Evolutionary conservation across 2,113 vertebrate species (phyloP).

Genomic region (Pampusana beccarii): DNA sequence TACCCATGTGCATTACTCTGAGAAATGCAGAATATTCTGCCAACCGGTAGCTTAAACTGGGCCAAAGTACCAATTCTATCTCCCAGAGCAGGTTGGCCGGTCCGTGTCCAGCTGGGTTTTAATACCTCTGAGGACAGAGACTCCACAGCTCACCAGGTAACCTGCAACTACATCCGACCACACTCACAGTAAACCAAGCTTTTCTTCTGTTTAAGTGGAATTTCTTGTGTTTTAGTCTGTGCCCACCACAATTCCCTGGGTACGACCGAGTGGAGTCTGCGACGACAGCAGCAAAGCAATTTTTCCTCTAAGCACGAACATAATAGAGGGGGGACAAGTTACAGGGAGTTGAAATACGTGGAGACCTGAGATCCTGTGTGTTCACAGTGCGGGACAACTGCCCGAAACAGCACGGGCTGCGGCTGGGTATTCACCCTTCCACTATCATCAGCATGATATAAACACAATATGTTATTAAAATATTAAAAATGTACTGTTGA

Average conservation of each 20-base stretch:
- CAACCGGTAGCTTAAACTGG: not conserved
- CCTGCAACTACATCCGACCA: not conserved
- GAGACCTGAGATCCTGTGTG: not conserved
- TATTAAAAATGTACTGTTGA: not conserved
- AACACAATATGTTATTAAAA: not conserved
- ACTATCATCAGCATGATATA: rapidly evolving
- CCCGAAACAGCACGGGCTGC: not conserved
- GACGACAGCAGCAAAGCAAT: not conserved
- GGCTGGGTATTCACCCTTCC: not conserved
- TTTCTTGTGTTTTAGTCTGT: not conserved
- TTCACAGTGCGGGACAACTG: not conserved
- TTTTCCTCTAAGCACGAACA: not conserved
- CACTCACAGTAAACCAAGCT: rapidly evolving
- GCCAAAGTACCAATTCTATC: not conserved
- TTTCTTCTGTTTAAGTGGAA: not conserved
- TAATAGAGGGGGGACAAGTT: rapidly evolving
- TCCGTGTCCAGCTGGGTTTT: rapidly evolving
- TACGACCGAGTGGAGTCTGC: not conserved
- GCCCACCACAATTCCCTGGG: not conserved
- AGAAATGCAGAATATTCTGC: not conserved
- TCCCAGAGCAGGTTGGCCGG: not conserved
- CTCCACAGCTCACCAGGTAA: not conserved
- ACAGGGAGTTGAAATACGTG: not conserved
- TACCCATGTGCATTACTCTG: not conserved
- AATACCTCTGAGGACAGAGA: not conserved